Evolutionary conservation across 2,113 vertebrate species (phyloP).

Genomic region (Typhlomys cinereus): DNA sequence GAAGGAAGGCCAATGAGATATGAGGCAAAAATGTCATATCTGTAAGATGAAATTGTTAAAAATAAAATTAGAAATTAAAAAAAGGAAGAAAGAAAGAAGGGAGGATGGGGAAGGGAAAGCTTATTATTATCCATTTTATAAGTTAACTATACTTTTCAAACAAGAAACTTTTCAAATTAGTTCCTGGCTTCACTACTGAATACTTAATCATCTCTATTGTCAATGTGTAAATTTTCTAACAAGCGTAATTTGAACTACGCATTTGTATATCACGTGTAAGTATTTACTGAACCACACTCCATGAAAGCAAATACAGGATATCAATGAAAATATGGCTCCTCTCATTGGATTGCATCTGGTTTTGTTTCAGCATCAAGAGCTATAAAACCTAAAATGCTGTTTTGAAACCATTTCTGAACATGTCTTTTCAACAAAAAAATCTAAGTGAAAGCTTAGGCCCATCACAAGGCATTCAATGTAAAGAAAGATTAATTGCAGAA

Average conservation of each 20-base stretch:
- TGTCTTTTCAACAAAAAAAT: slow-evolving; percentile 50
- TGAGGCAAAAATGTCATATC: too few species aligned
- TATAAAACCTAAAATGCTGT: slow-evolving; percentile 4
- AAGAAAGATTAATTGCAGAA: slow-evolving; percentile 41
- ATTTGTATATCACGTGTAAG: background rate
- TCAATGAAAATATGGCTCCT: background rate
- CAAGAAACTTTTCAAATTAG: background rate
- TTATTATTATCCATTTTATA: slow-evolving; percentile 1
- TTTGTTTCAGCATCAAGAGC: slow-evolving; percentile 18
- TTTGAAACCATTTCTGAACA: slow-evolving; percentile 30
- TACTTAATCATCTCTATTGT: slow-evolving; percentile 25
- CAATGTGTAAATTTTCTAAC: background rate
- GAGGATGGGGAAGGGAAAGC: background rate
- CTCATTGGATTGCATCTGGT: background rate
- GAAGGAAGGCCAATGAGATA: too few species aligned
- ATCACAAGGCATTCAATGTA: background rate
- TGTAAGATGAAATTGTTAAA: too few species aligned
- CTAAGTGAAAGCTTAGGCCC: background rate
- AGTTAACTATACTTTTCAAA: background rate
- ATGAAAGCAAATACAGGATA: slow-evolving; percentile 37
- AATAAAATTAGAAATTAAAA: too few species aligned
- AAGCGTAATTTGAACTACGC: background rate
- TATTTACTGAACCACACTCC: background rate
- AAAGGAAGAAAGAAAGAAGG: too few species aligned
- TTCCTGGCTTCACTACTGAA: slow-evolving; percentile 1